phyloP scores from a whole-genome alignment of 2,888 invertebrate genomes.

The Andrena trimmerana region DNA sequence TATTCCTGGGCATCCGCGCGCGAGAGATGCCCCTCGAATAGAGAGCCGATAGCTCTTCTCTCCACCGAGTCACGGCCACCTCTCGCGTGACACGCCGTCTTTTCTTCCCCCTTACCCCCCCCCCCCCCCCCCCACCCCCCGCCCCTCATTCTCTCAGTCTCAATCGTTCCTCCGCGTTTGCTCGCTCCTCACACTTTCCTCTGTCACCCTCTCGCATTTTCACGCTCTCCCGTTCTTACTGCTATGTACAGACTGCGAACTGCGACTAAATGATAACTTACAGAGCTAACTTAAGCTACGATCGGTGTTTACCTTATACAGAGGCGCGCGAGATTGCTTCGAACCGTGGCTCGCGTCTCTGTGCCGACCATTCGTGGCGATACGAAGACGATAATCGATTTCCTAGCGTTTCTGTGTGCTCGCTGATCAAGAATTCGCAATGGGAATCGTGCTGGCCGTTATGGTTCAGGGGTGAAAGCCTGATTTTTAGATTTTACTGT shows the following conservation, averaged over 20 bases:
- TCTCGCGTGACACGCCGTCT: constrained; percentile 9
- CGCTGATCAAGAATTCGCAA: too few relatives aligned
- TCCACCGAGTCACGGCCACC: constrained; percentile 13
- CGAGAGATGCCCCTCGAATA: constrained; percentile 58
- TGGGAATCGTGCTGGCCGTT: too few relatives aligned
- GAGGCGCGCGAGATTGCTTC: constrained; percentile 23
- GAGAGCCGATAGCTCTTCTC: constrained; percentile 50
- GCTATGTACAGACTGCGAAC: constrained; percentile 73
- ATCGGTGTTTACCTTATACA: constrained; percentile 58
- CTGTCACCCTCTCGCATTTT: constrained; percentile 29
- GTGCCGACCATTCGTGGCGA: too few relatives aligned
- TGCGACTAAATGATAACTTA: constrained; percentile 71
- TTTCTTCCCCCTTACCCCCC: not conserved
- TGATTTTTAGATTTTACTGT: too few relatives aligned
- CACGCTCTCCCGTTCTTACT: constrained; percentile 37
- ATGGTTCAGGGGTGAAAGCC: too few relatives aligned
- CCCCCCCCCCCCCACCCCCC: not conserved
- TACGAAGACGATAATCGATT: too few relatives aligned
- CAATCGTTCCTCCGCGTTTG: constrained; percentile 12
- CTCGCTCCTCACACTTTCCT: constrained; percentile 23
- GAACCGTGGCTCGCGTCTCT: not conserved
- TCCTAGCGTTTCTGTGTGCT: too few relatives aligned
- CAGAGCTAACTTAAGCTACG: constrained; percentile 62
- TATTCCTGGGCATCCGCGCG: constrained; percentile 57
- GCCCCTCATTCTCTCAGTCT: not conserved